A percentile compares a stretch with the other conserved stretches of the same genome.
Evolutionary conservation across 2,888 invertebrate species (phyloP).

Genomic region (Thelaira solivaga): DNA sequence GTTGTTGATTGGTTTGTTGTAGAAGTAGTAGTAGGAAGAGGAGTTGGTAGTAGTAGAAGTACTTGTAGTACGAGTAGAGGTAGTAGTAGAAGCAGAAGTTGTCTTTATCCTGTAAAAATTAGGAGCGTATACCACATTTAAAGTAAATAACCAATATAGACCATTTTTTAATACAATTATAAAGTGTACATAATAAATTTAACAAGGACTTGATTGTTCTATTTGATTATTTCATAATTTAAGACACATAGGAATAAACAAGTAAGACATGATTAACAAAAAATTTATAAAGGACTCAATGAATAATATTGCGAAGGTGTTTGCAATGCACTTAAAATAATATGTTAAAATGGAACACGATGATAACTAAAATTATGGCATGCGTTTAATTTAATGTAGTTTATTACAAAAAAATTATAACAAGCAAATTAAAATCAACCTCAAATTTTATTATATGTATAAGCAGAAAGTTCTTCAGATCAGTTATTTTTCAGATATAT

Average conservation of each 20-base stretch:
- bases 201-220: slow-evolving; percentile 48
- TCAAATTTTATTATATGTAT: neutral
- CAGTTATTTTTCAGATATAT: too few species aligned
- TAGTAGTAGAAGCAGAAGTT: slow-evolving; percentile 74
- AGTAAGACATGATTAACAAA: slow-evolving; percentile 48
- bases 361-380: slow-evolving; percentile 22
- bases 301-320: slow-evolving; percentile 9
- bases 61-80: slow-evolving; percentile 73
- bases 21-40: slow-evolving; percentile 72
- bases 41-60: slow-evolving; percentile 74
- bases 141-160: slow-evolving; percentile 66
- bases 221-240: slow-evolving; percentile 2
- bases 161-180: slow-evolving; percentile 48
- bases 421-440: neutral
- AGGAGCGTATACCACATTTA: slow-evolving; percentile 76
- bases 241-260: slow-evolving; percentile 37
- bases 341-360: slow-evolving; percentile 11
- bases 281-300: slow-evolving; percentile 12
- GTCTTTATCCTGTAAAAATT: slow-evolving; percentile 77
- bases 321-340: neutral
- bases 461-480: too few species aligned
- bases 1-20: slow-evolving; percentile 67
- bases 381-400: slow-evolving; percentile 18
- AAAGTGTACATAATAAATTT: slow-evolving; percentile 48
- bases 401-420: neutral